Conservation (phyloP, 2,888 invertebrate genomes). For the Galeopsomyia nigrocyanea region DNA sequence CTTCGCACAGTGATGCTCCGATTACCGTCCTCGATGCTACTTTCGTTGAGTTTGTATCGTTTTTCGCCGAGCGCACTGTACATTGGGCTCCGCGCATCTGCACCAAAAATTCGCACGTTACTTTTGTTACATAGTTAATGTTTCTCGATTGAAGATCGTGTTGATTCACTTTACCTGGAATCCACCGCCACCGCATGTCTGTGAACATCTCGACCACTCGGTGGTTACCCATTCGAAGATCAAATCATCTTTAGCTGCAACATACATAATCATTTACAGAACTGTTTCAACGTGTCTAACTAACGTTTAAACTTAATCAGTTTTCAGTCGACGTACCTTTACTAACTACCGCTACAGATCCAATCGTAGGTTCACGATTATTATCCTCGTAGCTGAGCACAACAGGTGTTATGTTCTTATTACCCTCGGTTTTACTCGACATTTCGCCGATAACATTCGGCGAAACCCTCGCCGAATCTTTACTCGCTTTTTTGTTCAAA, state of each 20-base stretch:
- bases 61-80: conserved; percentile 74
- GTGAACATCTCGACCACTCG: conserved; percentile 89
- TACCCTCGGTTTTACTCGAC: background rate
- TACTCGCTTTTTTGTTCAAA: background rate
- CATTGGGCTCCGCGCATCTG: conserved; percentile 81
- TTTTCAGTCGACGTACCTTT: conserved; percentile 52
- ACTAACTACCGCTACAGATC: conserved; percentile 59
- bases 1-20: conserved; percentile 78
- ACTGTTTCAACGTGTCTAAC: too few relatives aligned
- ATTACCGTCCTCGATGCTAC: conserved; percentile 68
- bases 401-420: conserved; percentile 45
- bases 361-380: conserved; percentile 60
- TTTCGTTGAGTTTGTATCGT: conserved; percentile 63
- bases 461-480: too few relatives aligned
- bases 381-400: conserved; percentile 66
- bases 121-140: too few relatives aligned
- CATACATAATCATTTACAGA: background rate
- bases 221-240: conserved; percentile 85
- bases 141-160: background rate
- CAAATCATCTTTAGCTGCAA: conserved; percentile 64
- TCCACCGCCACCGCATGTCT: conserved; percentile 85
- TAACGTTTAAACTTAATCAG: too few relatives aligned
- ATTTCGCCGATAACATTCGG: background rate
- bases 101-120: conserved; percentile 59
- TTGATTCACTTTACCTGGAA: conserved; percentile 69